Evolutionary conservation across 2,797 vertebrate species (phyloP).

Genomic region (Hyperoplus lanceolatus): DNA sequence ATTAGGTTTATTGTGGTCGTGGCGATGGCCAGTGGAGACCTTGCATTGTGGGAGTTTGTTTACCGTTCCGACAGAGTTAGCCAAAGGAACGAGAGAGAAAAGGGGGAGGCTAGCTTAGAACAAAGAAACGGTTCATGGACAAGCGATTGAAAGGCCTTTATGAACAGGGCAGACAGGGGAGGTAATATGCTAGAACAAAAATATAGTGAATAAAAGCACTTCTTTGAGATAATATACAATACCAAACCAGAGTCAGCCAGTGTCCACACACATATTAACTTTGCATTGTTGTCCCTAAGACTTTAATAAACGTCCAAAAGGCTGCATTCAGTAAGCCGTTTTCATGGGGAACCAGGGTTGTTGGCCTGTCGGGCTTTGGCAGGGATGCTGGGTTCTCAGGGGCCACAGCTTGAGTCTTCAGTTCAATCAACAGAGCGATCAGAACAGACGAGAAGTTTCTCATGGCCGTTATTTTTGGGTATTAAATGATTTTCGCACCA

Average conservation of each 20-base stretch:
- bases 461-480: constrained; percentile 21
- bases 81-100: constrained; percentile 65
- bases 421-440: constrained; percentile 27
- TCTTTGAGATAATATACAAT: constrained; percentile 48
- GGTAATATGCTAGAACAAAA: constrained; percentile 48
- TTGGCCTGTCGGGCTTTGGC: constrained; percentile 66
- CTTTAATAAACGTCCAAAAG: constrained; percentile 45
- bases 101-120: constrained; percentile 61
- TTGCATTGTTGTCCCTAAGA: constrained; percentile 22
- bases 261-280: constrained; percentile 32
- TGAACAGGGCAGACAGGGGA: constrained; percentile 58
- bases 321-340: constrained; percentile 52
- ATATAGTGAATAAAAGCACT: constrained; percentile 42
- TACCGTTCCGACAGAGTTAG: constrained; percentile 69
- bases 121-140: constrained; percentile 76
- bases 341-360: constrained; percentile 49
- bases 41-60: constrained; percentile 74
- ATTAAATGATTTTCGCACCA: constrained; percentile 19
- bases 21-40: constrained; percentile 66
- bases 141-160: constrained; percentile 72
- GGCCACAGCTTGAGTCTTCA: constrained; percentile 46
- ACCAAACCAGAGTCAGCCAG: constrained; percentile 34
- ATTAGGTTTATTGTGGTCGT: constrained; percentile 72
- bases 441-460: constrained; percentile 45
- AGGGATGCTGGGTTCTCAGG: constrained; percentile 47